Conservation (phyloP, 2,113 vertebrate species). For the Aplodontia rufa region DNA sequence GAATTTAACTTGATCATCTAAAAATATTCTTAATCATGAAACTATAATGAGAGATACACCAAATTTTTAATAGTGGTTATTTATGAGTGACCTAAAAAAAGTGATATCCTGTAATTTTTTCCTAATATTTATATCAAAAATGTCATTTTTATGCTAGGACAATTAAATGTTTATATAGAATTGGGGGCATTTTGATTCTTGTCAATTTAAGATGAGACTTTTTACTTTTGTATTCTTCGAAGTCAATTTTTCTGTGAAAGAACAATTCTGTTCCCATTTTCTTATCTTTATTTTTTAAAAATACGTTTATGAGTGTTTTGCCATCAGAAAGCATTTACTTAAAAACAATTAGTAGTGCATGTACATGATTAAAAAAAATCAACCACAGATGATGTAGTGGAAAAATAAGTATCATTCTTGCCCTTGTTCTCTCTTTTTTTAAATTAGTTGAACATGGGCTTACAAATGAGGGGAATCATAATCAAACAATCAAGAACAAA, state of each 20-base stretch:
- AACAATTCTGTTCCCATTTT: background rate
- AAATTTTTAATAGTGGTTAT: constrained; percentile 42
- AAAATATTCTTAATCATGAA: background rate
- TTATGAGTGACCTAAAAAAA: background rate
- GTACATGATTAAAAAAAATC: background rate
- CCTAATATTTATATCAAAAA: constrained; percentile 25
- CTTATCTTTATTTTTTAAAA: background rate
- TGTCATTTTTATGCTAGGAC: background rate
- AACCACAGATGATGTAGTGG: background rate
- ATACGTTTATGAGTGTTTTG: background rate
- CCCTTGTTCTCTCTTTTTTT: background rate
- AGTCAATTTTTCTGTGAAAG: background rate
- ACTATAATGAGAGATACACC: background rate
- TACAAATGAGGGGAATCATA: too few species aligned
- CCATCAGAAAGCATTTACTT: background rate
- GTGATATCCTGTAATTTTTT: background rate
- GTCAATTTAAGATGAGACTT: background rate
- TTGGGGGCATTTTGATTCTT: constrained; percentile 7
- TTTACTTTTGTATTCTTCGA: background rate
- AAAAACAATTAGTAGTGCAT: background rate
- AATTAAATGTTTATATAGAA: constrained; percentile 24
- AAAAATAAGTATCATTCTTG: background rate
- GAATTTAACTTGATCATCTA: background rate
- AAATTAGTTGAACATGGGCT: too few species aligned
- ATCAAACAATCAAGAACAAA: too few species aligned